Conservation (phyloP, 2,797 vertebrate species). For the Malurus splendens region DNA sequence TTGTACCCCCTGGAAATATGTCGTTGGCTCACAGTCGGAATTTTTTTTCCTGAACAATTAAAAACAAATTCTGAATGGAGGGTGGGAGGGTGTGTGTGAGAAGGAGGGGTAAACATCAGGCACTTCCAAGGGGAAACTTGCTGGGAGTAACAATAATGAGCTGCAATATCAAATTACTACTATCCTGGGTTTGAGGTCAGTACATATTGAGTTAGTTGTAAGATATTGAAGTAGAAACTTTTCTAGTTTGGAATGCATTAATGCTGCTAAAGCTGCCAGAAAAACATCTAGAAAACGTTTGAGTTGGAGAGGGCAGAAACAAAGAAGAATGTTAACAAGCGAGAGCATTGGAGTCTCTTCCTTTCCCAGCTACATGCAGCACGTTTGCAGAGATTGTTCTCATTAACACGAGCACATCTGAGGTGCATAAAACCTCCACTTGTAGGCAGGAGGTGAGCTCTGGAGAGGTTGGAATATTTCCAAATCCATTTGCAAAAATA, state of each 20-base stretch:
- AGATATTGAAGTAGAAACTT: conserved; percentile 53
- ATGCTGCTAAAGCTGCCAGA: conserved; percentile 43
- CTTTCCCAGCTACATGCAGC: background rate
- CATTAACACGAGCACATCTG: background rate
- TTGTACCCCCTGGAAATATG: conserved; percentile 31
- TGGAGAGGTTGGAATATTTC: background rate
- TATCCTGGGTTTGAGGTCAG: conserved; percentile 55
- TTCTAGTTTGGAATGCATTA: conserved; percentile 48
- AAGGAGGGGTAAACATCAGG: background rate
- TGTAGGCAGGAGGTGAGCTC: background rate
- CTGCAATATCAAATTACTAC: conserved; percentile 50
- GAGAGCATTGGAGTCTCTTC: background rate
- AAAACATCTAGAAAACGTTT: conserved; percentile 31
- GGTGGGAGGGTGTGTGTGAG: background rate
- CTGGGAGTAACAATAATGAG: conserved; percentile 47
- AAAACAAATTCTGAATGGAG: conserved; percentile 30
- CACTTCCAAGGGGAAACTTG: conserved; percentile 12
- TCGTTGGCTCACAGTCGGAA: conserved; percentile 18
- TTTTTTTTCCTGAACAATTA: conserved; percentile 26
- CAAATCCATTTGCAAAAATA: background rate
- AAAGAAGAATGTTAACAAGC: conserved; percentile 25
- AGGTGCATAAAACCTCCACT: background rate
- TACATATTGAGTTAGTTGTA: conserved; percentile 47
- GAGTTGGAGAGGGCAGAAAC: conserved; percentile 21
- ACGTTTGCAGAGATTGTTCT: background rate